Base-by-base conservation (phyloP, 2,113 vertebrate genomes). In the Notothenia rossii region DNA sequence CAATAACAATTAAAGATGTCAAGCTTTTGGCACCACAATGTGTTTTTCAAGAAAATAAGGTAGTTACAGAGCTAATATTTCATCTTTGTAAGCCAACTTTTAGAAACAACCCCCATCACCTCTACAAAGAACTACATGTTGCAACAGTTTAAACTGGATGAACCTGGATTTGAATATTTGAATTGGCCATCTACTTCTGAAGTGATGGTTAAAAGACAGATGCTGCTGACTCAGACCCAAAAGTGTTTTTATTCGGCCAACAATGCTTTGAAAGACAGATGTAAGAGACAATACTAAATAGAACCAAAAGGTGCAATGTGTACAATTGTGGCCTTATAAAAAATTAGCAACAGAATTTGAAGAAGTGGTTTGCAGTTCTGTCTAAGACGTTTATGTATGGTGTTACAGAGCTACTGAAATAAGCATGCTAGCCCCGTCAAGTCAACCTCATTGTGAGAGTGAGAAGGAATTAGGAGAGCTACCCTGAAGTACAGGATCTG, bases 221-320 rank as follows among this genome's bases (percentile, higher is more conserved):
- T 20, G 9, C 1, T 20, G 9, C 1, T 25, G 50, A 60, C 4
- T 69, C 14, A 51, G 20, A 75, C 17, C 36, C 50, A 50, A 58
- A 54, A 29, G 29, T 46, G 29, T 4, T 40, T 71, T 6, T 7
- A 54, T 50, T 49, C 68, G 18, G 25, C 11, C 29, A 18, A 58
- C n/a, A 50, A 9, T 58, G 8, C 20, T 58, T 68, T 61, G 11
- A 75, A 71, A 65, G 55, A 40, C 45, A 60, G 46, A 78, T 70
- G n/a, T 66, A 3, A 54, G 9, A 62, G 46, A 1, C 54, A 18
- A 68, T 8, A 40, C 25, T 20, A 13, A 48, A 22, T 11, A 5
- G 10, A 4, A 33, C 29, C 36, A 40, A 40, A 40, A 40, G 36
- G 36, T 40, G 36, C 6, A 40, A 40, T 40, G 36, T 40, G 7